Conservation (phyloP, 1,140 invertebrate species). For the Papilio xuthus region DNA sequence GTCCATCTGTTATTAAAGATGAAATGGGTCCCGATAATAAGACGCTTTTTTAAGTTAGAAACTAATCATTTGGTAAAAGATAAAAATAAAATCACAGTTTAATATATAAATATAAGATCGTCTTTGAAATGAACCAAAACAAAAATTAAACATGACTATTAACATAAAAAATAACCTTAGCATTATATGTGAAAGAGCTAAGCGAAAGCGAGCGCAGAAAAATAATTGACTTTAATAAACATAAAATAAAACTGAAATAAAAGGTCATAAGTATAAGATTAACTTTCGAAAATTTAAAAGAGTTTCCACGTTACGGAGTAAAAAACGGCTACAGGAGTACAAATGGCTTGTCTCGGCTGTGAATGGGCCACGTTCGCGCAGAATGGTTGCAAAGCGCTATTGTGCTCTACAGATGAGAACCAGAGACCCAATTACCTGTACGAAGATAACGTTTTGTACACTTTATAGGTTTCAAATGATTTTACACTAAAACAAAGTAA, state of each 20-base stretch:
- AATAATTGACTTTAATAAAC: too few species aligned
- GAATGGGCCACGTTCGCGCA: constrained; percentile 15
- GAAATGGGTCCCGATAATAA: too few species aligned
- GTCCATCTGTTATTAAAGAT: too few species aligned
- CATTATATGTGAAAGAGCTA: too few species aligned
- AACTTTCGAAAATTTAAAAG: not conserved
- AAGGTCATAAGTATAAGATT: not conserved
- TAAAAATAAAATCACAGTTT: too few species aligned
- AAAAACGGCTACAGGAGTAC: not conserved
- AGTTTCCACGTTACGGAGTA: constrained; percentile 2
- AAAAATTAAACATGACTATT: too few species aligned
- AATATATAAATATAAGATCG: too few species aligned
- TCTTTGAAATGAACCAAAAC: too few species aligned
- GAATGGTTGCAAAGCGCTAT: constrained; percentile 18
- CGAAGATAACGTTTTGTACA: constrained; percentile 14
- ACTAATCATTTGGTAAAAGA: too few species aligned
- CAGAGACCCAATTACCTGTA: constrained; percentile 18
- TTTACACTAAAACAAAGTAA: not conserved
- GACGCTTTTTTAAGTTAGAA: too few species aligned
- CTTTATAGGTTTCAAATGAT: constrained; percentile 7
- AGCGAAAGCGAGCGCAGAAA: too few species aligned
- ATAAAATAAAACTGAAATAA: not conserved
- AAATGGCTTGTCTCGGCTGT: constrained; percentile 16
- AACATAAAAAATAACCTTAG: too few species aligned
- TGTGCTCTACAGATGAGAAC: not conserved